Conservation (phyloP, 2,888 invertebrate genomes). For the Mesorhabditis sp. region DNA sequence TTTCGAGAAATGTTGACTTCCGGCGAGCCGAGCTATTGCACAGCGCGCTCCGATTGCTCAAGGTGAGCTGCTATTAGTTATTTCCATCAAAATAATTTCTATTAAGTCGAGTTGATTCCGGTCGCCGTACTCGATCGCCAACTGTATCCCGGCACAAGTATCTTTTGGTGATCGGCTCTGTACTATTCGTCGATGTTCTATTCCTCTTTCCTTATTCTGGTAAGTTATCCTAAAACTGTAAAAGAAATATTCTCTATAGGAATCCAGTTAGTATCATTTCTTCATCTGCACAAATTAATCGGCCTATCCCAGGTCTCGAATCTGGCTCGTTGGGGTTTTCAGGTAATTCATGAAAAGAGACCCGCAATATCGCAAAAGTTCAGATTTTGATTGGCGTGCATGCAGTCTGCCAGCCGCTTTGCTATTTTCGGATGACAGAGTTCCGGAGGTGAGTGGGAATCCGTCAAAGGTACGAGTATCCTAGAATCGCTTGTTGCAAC, state of each 20-base stretch:
- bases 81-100: too few relatives aligned
- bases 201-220: constrained; percentile 56
- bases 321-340: constrained; percentile 53
- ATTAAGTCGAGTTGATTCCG: too few relatives aligned
- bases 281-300: constrained; percentile 51
- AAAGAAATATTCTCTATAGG: neutral
- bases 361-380: constrained; percentile 2
- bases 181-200: constrained; percentile 55
- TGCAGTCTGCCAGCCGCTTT: constrained; percentile 56
- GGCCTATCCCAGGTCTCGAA: constrained; percentile 34
- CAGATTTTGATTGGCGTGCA: constrained; percentile 57
- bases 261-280: constrained; percentile 49
- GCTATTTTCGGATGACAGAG: constrained; percentile 56
- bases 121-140: constrained; percentile 10
- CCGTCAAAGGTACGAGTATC: neutral
- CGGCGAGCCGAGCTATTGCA: neutral
- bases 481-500: constrained; percentile 1
- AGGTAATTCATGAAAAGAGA: constrained; percentile 19
- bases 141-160: constrained; percentile 56
- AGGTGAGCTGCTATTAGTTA: too few relatives aligned
- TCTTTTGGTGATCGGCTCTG: constrained; percentile 56
- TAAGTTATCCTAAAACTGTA: constrained; percentile 10
- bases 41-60: neutral
- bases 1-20: neutral
- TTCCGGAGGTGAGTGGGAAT: constrained; percentile 38